Conservation (phyloP, 2,888 invertebrate genomes). For the Pyralis farinalis region DNA sequence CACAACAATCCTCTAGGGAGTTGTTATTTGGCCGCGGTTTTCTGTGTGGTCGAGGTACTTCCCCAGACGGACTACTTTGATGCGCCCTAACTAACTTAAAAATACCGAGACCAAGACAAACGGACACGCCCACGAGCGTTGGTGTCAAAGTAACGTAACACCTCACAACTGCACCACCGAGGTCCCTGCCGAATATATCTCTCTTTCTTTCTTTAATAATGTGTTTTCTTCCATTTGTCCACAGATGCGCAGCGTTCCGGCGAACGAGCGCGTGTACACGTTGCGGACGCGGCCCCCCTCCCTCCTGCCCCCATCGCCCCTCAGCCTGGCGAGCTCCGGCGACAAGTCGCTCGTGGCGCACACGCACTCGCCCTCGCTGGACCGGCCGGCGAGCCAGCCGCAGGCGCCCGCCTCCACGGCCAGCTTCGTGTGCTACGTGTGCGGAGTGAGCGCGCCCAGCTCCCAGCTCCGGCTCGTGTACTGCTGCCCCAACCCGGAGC, state of each 20-base stretch:
- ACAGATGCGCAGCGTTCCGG: constrained; percentile 86
- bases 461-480: constrained; percentile 91
- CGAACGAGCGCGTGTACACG: constrained; percentile 89
- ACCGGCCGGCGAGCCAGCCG: constrained; percentile 47
- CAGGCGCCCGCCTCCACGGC: constrained; percentile 43
- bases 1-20: too few species aligned
- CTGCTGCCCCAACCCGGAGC: constrained; percentile 91
- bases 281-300: constrained; percentile 88
- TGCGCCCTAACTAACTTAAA: too few species aligned
- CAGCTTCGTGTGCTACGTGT: constrained; percentile 93
- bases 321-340: constrained; percentile 66
- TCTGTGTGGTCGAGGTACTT: too few species aligned
- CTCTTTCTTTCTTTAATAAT: too few species aligned
- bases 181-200: too few species aligned
- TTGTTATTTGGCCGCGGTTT: too few species aligned
- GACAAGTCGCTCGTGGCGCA: constrained; percentile 59
- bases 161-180: too few species aligned
- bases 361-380: constrained; percentile 56
- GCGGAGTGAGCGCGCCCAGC: constrained; percentile 90
- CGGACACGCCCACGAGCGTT: too few species aligned
- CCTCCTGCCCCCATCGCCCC: constrained; percentile 71
- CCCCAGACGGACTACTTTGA: too few species aligned
- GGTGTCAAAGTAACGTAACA: too few species aligned
- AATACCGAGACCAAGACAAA: too few species aligned
- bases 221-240: constrained; percentile 28